A percentile compares a stretch with the other conserved stretches of the same genome.
phyloP scores from a whole-genome alignment of 2,113 vertebrate genomes.

The Lagenorhynchus albirostris region DNA sequence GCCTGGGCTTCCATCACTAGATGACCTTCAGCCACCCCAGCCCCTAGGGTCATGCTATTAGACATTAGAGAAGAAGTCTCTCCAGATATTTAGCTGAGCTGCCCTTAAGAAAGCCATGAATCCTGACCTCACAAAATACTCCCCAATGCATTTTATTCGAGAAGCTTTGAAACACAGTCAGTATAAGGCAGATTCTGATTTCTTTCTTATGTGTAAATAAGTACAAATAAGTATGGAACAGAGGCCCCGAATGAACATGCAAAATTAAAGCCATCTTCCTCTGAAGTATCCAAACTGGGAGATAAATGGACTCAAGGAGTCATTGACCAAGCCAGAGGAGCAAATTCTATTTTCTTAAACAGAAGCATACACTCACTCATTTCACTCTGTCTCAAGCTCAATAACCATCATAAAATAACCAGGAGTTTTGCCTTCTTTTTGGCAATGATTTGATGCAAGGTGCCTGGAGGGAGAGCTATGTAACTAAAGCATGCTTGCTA shows the following conservation, averaged over 20 bases:
- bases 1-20: neutral
- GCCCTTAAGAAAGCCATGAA: neutral
- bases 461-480: conserved; percentile 57
- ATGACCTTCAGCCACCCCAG: neutral
- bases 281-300: neutral
- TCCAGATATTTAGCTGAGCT: neutral
- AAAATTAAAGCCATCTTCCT: conserved; percentile 8
- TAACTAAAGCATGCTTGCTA: conserved; percentile 45
- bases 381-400: conserved; percentile 22
- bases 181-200: neutral
- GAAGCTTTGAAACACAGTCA: neutral
- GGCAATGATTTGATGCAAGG: conserved; percentile 56
- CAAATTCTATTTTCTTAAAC: conserved; percentile 43
- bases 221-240: neutral
- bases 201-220: neutral
- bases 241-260: neutral
- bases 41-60: neutral
- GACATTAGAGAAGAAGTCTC: neutral
- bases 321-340: neutral
- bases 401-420: conserved; percentile 21
- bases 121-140: neutral
- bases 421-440: conserved; percentile 49
- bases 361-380: neutral
- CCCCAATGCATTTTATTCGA: neutral
- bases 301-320: neutral